phyloP scores from a whole-genome alignment of 2,888 invertebrate species.

The Deilephila elpenor region DNA sequence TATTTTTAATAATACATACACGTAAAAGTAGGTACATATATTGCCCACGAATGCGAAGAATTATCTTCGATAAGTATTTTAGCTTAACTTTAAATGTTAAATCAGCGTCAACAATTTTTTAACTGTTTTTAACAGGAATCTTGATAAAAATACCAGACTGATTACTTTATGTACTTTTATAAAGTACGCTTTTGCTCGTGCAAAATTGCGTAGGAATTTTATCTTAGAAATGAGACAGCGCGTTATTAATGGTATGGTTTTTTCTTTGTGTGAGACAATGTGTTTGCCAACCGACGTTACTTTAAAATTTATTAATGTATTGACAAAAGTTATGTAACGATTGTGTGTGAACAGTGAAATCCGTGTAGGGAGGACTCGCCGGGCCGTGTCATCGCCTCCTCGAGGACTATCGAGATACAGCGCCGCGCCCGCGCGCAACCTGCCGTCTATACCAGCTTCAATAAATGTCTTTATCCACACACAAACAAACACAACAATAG shows the following conservation, averaged over 20 bases:
- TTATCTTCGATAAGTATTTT: neutral
- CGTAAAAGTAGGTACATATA: too few species aligned
- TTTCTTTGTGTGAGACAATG: conserved; percentile 52
- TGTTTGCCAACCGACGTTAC: conserved; percentile 57
- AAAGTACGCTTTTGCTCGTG: conserved; percentile 50
- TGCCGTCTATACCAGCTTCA: conserved; percentile 45
- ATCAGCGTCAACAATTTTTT: neutral
- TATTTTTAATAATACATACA: too few species aligned
- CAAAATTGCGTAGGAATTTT: conserved; percentile 62
- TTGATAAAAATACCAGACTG: conserved; percentile 53
- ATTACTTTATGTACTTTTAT: conserved; percentile 55
- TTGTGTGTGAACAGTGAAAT: conserved; percentile 53
- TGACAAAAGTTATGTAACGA: conserved; percentile 59
- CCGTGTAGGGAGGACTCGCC: conserved; percentile 44
- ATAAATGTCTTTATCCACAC: conserved; percentile 65
- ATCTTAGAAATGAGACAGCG: conserved; percentile 58
- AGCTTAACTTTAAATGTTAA: conserved; percentile 1
- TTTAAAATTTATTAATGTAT: conserved; percentile 63
- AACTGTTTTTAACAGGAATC: conserved; percentile 11
- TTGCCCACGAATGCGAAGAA: too few species aligned
- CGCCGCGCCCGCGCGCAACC: conserved; percentile 36
- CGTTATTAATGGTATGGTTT: conserved; percentile 58
- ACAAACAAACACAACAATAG: conserved; percentile 60
- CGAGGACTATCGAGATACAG: conserved; percentile 36
- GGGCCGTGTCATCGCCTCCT: conserved; percentile 31